Base-by-base conservation (phyloP, 2,888 invertebrate species). In the Hylaea fasciaria region DNA sequence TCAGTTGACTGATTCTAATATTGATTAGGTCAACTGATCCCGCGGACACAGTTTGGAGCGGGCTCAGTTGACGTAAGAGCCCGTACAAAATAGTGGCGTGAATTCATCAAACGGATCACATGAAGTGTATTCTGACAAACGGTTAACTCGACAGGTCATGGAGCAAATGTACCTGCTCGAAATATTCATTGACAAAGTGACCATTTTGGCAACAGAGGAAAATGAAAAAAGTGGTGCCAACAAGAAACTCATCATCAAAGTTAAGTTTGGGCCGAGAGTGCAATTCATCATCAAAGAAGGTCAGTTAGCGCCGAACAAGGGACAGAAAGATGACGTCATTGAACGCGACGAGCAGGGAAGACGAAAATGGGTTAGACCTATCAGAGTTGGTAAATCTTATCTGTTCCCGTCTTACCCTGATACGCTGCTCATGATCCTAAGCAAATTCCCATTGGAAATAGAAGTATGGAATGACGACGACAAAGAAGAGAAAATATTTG, bases 131-230 rank as follows among this genome's bases (percentile, higher is more conserved):
- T 87, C 83, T 88, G 81, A 89, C 79, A 80, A 72, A 81, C 82
- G 75, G 89, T 89, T 79, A 81, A 83, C 79, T 88, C 83, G 72
- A 75, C 91, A 92, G 91, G 85, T 90, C 83, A 92, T 92, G 90
- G 93, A 93, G 85, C 92, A 93, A 87, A 81, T 94, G 76, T 94
- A 92, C 85, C 77, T 94, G 81, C 67, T 94, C 71, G 94, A 94
- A 82, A 89, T 93, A 79, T 87, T 93, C 73, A 81, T 94, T 72
- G 91, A 93, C 78, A 91, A 89, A 82, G 89, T 94, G 64, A 83
- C 83, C 57, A 75, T 93, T 82, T 85, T 83, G 74, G 70, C 77
- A 66, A 59, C 76, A n/a, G 76, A 80, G 28, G 75, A 80, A 64
- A 77, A 86, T 62, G 72, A 81, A 71, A 70, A 77, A 14, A 82